phyloP scores from a whole-genome alignment of 2,797 vertebrate genomes.

The Myiotriccus ornatus region DNA sequence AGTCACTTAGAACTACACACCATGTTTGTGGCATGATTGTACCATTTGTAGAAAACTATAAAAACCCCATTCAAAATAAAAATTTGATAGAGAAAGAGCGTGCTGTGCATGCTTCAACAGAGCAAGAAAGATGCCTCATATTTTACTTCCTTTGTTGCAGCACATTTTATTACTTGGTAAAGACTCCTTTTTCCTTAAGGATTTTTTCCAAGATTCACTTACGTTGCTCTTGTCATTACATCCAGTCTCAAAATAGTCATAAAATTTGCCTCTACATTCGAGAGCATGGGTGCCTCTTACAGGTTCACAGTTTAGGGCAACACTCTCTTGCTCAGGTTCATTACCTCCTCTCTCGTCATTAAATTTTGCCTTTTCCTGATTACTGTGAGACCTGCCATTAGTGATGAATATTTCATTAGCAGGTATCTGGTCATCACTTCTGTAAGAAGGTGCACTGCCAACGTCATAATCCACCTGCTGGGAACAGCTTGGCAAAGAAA shows the following conservation, averaged over 20 bases:
- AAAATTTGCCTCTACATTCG: conserved; percentile 78
- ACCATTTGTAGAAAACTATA: conserved; percentile 78
- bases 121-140: conserved; percentile 69
- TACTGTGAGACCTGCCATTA: conserved; percentile 60
- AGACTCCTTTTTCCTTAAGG: conserved; percentile 77
- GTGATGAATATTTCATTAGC: conserved; percentile 76
- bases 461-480: conserved; percentile 75
- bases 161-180: conserved; percentile 77
- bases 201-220: conserved; percentile 82
- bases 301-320: conserved; percentile 67
- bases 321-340: conserved; percentile 63
- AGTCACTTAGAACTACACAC: conserved; percentile 51
- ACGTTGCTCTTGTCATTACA: conserved; percentile 72
- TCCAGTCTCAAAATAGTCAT: conserved; percentile 78
- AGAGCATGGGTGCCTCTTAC: conserved; percentile 64
- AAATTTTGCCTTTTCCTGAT: conserved; percentile 74
- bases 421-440: conserved; percentile 73
- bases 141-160: conserved; percentile 84
- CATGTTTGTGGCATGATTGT: conserved; percentile 67
- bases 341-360: conserved; percentile 58
- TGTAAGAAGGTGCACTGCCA: conserved; percentile 69
- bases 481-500: conserved; percentile 80
- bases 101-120: conserved; percentile 65
- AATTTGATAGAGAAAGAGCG: conserved; percentile 59
- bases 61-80: conserved; percentile 75